A percentile compares a stretch with the other conserved stretches of the same genome.
Conservation (phyloP, 2,113 vertebrate species). For the Danionella cerebrum region DNA sequence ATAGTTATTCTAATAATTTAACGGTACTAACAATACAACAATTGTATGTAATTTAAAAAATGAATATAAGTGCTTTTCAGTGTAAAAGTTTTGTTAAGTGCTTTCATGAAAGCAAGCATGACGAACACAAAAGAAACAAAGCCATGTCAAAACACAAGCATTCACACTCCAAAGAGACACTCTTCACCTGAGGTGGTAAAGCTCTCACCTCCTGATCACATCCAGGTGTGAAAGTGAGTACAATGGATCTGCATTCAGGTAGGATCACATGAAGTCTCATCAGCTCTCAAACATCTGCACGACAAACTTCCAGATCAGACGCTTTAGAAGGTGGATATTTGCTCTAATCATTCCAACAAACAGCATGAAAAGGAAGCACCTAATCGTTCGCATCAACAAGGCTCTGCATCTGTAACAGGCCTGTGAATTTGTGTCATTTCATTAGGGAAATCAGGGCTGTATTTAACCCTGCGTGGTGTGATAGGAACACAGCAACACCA, state of each 20-base stretch:
- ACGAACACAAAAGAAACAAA: conserved; percentile 17
- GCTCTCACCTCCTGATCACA: conserved; percentile 54
- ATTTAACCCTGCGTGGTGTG: conserved; percentile 31
- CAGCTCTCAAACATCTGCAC: background rate
- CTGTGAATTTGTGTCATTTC: conserved; percentile 25
- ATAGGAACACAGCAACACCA: conserved; percentile 26
- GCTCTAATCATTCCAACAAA: conserved; percentile 4
- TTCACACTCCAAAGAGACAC: conserved; percentile 32
- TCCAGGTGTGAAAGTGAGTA: conserved; percentile 58
- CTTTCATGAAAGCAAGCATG: conserved; percentile 3
- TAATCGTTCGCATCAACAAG: conserved; percentile 28
- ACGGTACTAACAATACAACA: too few species aligned
- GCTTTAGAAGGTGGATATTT: conserved; percentile 8
- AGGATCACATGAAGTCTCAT: conserved; percentile 21
- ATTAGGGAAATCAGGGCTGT: conserved; percentile 31
- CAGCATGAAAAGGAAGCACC: conserved; percentile 16
- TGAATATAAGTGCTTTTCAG: too few species aligned
- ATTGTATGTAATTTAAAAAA: too few species aligned
- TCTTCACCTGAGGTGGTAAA: conserved; percentile 54
- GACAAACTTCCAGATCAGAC: background rate
- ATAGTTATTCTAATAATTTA: too few species aligned
- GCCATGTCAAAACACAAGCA: background rate
- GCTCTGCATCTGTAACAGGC: conserved; percentile 27
- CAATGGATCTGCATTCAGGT: conserved; percentile 45
- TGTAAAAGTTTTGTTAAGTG: background rate